Conservation (phyloP, 2,888 invertebrate genomes). For the Periphyllus acericola region DNA sequence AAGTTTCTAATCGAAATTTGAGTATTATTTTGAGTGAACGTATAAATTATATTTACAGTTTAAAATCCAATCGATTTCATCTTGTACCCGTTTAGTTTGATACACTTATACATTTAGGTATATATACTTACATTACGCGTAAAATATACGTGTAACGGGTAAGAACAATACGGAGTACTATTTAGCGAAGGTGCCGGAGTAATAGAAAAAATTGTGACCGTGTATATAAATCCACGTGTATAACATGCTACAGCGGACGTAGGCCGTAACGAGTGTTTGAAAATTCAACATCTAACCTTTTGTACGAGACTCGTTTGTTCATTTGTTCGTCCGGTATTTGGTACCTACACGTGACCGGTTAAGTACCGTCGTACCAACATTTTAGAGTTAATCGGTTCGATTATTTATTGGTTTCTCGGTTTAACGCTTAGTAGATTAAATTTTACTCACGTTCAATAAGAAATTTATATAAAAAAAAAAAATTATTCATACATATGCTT, state of each 20-base stretch:
- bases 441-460: conserved; percentile 25
- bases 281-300: conserved; percentile 52
- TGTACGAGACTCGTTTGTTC: conserved; percentile 48
- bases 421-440: conserved; percentile 16
- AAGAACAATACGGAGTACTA: conserved; percentile 7
- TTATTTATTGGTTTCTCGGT: conserved; percentile 46
- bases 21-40: not conserved
- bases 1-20: too few species aligned
- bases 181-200: not conserved
- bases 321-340: conserved; percentile 44
- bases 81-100: not conserved
- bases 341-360: conserved; percentile 45
- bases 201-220: conserved; percentile 25
- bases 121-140: not conserved
- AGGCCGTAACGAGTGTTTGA: conserved; percentile 47
- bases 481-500: too few species aligned
- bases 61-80: not conserved
- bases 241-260: not conserved
- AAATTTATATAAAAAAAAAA: not conserved
- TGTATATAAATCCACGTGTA: not conserved
- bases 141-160: not conserved
- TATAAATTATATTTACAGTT: not conserved
- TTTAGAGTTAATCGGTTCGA: conserved; percentile 57
- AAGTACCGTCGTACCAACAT: conserved; percentile 51
- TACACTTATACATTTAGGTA: not conserved